These are phyloP conservation scores for Zaprionus ghesquierei DNA, from an alignment of 1,140 invertebrate species.

Conservation along the genomic window DNA sequence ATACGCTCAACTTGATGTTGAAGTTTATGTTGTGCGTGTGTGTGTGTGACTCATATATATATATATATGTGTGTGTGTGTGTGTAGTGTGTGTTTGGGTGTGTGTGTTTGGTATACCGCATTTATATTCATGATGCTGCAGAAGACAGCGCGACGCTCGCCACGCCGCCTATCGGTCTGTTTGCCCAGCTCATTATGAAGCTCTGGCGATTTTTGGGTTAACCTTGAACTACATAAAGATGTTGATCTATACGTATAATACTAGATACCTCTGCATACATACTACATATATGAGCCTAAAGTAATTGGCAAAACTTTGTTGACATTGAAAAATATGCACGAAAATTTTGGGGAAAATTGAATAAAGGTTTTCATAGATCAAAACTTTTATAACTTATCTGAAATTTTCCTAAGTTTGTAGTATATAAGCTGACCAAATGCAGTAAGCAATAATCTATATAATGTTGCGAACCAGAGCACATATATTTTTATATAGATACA, in stretches of 20 bases:
- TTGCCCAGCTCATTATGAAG: constrained; percentile 69
- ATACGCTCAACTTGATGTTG: constrained; percentile 33
- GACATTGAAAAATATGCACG: constrained; percentile 18
- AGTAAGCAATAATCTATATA: no score
- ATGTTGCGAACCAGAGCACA: no score
- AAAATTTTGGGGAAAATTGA: neutral
- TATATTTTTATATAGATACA: no score
- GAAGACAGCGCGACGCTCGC: constrained; percentile 42
- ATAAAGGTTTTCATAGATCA: neutral
- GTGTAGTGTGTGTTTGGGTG: neutral
- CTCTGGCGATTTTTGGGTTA: constrained; percentile 60
- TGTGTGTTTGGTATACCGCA: constrained; percentile 31
- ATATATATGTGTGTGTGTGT: neutral
- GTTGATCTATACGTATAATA: constrained; percentile 7
- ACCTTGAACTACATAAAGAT: constrained; percentile 69
- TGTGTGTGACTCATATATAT: neutral
- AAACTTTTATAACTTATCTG: neutral
- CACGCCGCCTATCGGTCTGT: constrained; percentile 22
- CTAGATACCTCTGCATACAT: constrained; percentile 18
- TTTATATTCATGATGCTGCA: constrained; percentile 74
- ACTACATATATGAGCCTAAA: constrained; percentile 2
- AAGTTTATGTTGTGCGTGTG: constrained; percentile 9
- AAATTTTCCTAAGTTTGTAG: neutral
- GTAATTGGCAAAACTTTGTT: constrained; percentile 29
- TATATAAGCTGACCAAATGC: no score